Percentiles rank a stretch among this genome's conserved stretches.
phyloP scores from a whole-genome alignment of 2,113 vertebrate genomes.

The Sturnira hondurensis region DNA sequence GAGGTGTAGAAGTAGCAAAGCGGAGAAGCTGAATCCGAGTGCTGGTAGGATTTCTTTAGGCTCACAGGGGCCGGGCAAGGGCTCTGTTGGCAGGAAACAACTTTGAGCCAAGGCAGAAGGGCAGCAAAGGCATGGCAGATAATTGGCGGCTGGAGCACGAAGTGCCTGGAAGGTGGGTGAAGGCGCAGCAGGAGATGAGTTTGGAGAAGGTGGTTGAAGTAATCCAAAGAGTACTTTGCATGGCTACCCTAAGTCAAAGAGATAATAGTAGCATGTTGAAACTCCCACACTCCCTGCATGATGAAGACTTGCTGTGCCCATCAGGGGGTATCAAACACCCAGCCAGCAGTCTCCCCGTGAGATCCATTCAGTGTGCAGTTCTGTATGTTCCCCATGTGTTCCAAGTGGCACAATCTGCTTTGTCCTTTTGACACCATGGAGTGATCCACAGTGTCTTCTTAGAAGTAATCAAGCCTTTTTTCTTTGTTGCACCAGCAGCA shows the following conservation, averaged over 20 bases:
- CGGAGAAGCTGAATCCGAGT: neutral
- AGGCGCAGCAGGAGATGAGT: no score
- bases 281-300: neutral
- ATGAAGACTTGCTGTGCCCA: accelerated
- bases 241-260: no score
- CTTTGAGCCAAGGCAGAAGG: neutral
- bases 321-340: accelerated
- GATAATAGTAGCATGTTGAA: no score
- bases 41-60: neutral
- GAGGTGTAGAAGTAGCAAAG: neutral
- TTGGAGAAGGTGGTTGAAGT: no score
- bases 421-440: neutral
- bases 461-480: neutral
- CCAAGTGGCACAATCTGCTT: neutral
- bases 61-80: neutral
- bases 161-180: no score
- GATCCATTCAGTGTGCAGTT: accelerated
- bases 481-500: neutral
- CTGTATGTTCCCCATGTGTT: accelerated
- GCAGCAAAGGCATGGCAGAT: no score
- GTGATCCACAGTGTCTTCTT: neutral
- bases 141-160: no score
- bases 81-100: neutral
- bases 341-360: neutral
- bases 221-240: no score